phyloP scores from a whole-genome alignment of 2,797 vertebrate genomes.

The Phylloscopus collybita region DNA sequence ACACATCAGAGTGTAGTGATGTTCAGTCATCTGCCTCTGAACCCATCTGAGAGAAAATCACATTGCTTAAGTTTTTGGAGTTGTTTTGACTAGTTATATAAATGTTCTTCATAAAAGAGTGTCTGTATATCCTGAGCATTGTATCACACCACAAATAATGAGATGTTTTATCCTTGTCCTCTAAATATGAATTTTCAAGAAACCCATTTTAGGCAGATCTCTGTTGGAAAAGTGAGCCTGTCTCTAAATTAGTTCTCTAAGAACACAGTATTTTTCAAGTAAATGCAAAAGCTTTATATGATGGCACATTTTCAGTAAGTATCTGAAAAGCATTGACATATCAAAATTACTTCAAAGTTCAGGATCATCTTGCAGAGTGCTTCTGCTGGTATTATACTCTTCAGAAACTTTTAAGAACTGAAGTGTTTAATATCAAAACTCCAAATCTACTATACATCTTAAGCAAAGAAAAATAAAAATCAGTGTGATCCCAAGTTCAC shows the following conservation, averaged over 20 bases:
- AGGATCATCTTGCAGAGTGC: neutral
- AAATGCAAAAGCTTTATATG: neutral
- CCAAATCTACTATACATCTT: neutral
- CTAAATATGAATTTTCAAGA: neutral
- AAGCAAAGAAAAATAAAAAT: neutral
- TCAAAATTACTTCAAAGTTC: neutral
- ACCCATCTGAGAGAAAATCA: neutral
- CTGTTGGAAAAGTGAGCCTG: neutral
- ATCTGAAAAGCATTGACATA: neutral
- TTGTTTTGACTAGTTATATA: neutral
- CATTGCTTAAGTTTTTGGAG: neutral
- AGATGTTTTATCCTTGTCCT: neutral
- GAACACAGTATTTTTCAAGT: neutral
- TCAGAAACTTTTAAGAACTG: neutral
- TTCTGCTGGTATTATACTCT: neutral
- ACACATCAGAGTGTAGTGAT: neutral
- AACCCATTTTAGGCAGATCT: neutral
- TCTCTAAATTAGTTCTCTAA: neutral
- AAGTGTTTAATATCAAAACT: accelerated
- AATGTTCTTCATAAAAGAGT: neutral
- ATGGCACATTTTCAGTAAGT: neutral
- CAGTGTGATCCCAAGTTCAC: neutral
- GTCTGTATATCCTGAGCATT: neutral
- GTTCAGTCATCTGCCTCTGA: neutral
- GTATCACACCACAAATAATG: neutral